Percentiles rank a stretch among this genome's conserved stretches.
phyloP scores from a whole-genome alignment of 2,888 invertebrate genomes.

The Drosophila subsilvestris region DNA sequence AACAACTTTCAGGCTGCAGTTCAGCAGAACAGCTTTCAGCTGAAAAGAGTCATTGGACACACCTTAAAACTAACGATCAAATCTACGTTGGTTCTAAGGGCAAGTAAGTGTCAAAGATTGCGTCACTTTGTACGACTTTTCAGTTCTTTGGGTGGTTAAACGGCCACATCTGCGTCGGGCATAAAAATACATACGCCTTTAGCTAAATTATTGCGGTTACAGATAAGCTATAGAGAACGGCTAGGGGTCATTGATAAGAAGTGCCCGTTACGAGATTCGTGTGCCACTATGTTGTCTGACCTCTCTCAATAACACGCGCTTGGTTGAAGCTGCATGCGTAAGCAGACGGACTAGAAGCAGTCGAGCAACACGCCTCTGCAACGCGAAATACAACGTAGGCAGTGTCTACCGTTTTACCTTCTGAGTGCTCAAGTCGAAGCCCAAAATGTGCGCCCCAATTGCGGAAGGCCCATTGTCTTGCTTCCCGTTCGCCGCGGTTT shows the following conservation, averaged over 20 bases:
- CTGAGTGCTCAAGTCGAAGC: constrained; percentile 94
- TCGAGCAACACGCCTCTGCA: constrained; percentile 15
- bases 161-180: constrained; percentile 14
- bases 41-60: constrained; percentile 84
- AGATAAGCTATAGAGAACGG: constrained; percentile 23
- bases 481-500: background rate
- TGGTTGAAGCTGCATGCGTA: background rate
- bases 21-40: constrained; percentile 95
- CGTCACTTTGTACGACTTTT: constrained; percentile 34
- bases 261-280: constrained; percentile 7
- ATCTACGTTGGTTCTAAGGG: constrained; percentile 22
- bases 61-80: constrained; percentile 64
- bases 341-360: constrained; percentile 9
- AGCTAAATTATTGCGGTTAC: constrained; percentile 20
- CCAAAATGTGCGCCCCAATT: constrained; percentile 87
- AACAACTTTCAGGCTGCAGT: constrained; percentile 89
- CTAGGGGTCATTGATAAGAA: constrained; percentile 11
- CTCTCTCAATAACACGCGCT: constrained; percentile 43
- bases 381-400: constrained; percentile 28
- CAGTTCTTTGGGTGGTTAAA: constrained; percentile 30
- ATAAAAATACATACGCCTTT: constrained; percentile 28
- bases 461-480: constrained; percentile 49
- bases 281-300: constrained; percentile 44
- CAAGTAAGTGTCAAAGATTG: constrained; percentile 39
- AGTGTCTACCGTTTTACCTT: constrained; percentile 85